phyloP scores from a whole-genome alignment of 2,797 vertebrate genomes.

The Pangasius sanitwongsei region DNA sequence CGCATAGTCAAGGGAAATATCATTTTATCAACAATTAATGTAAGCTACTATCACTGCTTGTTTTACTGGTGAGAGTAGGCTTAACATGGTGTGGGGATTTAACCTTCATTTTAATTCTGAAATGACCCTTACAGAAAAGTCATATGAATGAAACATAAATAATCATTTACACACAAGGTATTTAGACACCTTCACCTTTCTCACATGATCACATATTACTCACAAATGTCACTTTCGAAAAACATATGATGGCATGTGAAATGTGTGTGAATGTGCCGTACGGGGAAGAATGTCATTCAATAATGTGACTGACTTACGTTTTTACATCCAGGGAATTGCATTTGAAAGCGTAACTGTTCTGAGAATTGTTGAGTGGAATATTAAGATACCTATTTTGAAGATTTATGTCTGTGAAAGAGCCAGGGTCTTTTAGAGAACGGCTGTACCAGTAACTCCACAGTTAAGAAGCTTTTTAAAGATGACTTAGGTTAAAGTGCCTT shows the following conservation, averaged over 20 bases:
- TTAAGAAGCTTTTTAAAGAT: conserved; percentile 8
- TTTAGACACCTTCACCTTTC: background rate
- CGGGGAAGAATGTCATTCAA: background rate
- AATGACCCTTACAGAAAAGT: background rate
- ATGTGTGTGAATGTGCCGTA: background rate
- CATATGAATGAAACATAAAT: background rate
- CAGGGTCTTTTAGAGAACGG: background rate
- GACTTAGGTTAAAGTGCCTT: background rate
- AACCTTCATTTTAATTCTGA: background rate
- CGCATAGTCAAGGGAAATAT: background rate
- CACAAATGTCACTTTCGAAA: background rate
- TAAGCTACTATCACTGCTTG: background rate
- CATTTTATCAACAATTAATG: background rate
- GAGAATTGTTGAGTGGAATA: background rate
- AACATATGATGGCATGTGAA: background rate
- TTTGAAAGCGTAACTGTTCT: background rate
- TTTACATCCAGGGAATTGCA: background rate
- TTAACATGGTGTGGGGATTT: background rate
- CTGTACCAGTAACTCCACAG: background rate
- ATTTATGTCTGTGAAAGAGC: background rate
- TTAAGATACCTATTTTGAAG: background rate
- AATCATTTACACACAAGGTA: background rate
- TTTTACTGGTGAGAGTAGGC: background rate
- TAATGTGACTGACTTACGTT: background rate
- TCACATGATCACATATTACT: background rate